A percentile compares a stretch with the other conserved stretches of the same genome.
Conservation (phyloP, 2,797 vertebrate species). For the Parotocinclus haroldoi region DNA sequence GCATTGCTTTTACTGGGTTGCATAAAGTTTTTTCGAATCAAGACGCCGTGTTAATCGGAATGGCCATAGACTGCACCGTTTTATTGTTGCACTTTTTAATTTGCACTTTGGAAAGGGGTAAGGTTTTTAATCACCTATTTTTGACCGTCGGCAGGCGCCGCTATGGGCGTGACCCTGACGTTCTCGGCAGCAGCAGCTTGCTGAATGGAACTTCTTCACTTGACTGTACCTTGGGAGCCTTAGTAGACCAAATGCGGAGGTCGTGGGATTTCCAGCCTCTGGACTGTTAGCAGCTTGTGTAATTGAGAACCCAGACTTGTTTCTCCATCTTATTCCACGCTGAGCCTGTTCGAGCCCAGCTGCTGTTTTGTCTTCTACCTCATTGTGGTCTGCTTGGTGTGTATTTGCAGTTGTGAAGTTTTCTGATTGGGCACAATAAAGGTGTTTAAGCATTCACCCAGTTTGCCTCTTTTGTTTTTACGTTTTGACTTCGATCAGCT, state of each 20-base stretch:
- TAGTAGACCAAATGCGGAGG: slow-evolving; percentile 71
- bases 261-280: slow-evolving; percentile 58
- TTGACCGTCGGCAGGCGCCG: slow-evolving; percentile 78
- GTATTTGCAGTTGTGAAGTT: slow-evolving; percentile 92
- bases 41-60: slow-evolving; percentile 76
- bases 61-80: slow-evolving; percentile 85
- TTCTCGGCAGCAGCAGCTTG: slow-evolving; percentile 70
- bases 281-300: slow-evolving; percentile 30
- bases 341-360: slow-evolving; percentile 88
- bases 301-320: slow-evolving; percentile 2
- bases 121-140: slow-evolving; percentile 96
- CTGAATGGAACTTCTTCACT: slow-evolving; percentile 76
- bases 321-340: slow-evolving; percentile 71
- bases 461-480: no score
- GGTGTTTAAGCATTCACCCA: slow-evolving; percentile 93
- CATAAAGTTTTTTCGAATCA: slow-evolving; percentile 59
- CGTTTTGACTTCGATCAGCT: no score
- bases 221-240: slow-evolving; percentile 82
- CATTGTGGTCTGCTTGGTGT: slow-evolving; percentile 97
- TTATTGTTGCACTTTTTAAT: slow-evolving; percentile 97
- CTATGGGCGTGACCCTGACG: slow-evolving; percentile 65
- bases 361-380: slow-evolving; percentile 99
- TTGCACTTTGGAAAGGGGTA: slow-evolving; percentile 91
- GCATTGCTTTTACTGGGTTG: slow-evolving; percentile 62
- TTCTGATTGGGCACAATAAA: slow-evolving; percentile 97